phyloP scores from a whole-genome alignment of 35 echinoderm and acorn worm genomes.

The Eucidaris tribuloides region DNA sequence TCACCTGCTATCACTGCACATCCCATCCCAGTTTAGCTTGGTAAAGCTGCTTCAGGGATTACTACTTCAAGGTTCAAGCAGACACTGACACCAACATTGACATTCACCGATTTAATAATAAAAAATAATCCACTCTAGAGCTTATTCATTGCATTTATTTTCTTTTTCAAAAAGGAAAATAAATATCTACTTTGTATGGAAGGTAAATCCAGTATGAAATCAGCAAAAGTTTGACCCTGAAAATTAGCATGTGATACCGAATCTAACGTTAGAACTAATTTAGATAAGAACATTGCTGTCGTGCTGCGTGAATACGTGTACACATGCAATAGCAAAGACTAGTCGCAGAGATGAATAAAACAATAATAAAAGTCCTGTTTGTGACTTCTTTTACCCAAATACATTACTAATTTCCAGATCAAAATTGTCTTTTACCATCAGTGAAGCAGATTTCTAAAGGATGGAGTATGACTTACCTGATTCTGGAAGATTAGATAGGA shows the following conservation, averaged over 20 bases:
- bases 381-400: neutral
- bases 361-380: neutral
- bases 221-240: no score
- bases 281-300: no score
- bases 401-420: neutral
- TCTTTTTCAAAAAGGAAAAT: no score
- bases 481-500: neutral
- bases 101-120: no score
- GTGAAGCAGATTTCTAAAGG: neutral
- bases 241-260: no score
- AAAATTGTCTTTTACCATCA: neutral
- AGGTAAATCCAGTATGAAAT: no score
- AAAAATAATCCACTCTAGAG: no score
- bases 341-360: neutral
- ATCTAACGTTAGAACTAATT: no score
- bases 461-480: neutral
- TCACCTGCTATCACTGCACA: conserved; percentile 5
- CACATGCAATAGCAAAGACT: neutral
- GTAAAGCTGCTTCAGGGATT: conserved; percentile 20
- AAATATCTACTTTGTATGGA: no score
- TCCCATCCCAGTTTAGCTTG: conserved; percentile 8
- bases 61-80: neutral
- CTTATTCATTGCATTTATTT: no score
- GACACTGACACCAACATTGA: no score
- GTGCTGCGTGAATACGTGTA: no score